Base-by-base conservation (phyloP, 1,140 invertebrate species). In the Radopholus similis region DNA sequence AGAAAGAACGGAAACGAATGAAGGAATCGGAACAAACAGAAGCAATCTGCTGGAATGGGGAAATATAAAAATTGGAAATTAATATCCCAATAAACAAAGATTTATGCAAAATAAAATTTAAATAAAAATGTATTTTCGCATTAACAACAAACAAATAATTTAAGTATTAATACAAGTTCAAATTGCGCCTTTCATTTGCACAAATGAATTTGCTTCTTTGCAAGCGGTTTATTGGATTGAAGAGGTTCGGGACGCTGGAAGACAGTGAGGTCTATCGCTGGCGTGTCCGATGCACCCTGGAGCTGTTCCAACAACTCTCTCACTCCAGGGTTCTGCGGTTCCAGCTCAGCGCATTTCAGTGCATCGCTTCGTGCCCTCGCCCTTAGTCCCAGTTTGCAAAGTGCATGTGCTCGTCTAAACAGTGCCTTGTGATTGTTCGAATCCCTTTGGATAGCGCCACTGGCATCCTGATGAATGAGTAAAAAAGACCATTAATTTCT, bases 331-430 rank as follows among this genome's bases (percentile, higher is more conserved):
- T 62, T 49, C 18, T 34, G 21, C 47, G 13, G 21, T 11, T 15
- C 49, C 34, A 62, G 28, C 47, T 62, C 2, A 13, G 49, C 42
- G 18, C 59, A 62, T 62, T 28, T 35, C 8, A 21, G 26, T 5
- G 49, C 40, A 8, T 62, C 59, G 1, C 28, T 23, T 23, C 34
- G 34, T 34, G 59, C 38, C 18, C 49, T n/a, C 13, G 32, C 15
- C 28, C 47, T 62, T 42, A 62, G 32, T 49, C 59, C 59, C 11
- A 62, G n/a, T 49, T 42, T 51, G 49, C 47, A 42, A 13, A 62
- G 47, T 40, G 59, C 59, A 35, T 42, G 35, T 4, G 59, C 40
- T 30, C 59, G 59, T 42, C 59, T 62, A 49, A 62, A 62, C 28
- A 62, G 23, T 6, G 47, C 26, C 21, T 47, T 47, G 30, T 13